Evolutionary conservation across 2,888 invertebrate genomes (phyloP).

Genomic region (Cremastinae sp.): DNA sequence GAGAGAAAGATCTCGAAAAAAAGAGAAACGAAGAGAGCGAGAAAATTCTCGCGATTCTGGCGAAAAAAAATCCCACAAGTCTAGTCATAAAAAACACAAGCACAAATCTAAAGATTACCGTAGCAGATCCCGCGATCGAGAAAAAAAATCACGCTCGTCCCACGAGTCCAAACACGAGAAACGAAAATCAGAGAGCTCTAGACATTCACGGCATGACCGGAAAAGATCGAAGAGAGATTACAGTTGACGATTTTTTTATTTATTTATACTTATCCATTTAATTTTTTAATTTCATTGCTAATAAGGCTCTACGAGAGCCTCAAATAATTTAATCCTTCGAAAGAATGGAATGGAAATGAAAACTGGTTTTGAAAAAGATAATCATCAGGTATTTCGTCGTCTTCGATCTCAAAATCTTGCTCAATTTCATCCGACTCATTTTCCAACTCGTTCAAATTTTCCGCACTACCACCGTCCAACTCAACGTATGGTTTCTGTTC

Average conservation of each 20-base stretch:
- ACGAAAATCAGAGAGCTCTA: constrained; percentile 2
- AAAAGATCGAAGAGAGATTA: constrained; percentile 42
- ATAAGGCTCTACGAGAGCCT: not conserved
- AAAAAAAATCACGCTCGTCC: constrained; percentile 26
- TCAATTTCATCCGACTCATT: not conserved
- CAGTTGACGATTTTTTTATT: constrained; percentile 13
- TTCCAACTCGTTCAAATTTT: not conserved
- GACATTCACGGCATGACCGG: constrained; percentile 35
- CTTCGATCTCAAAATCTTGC: too few species aligned
- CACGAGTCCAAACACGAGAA: constrained; percentile 32
- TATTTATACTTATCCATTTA: not conserved
- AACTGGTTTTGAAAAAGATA: too few species aligned
- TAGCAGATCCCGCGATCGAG: constrained; percentile 30
- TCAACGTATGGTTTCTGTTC: not conserved
- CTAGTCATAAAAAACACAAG: constrained; percentile 48
- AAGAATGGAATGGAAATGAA: too few species aligned
- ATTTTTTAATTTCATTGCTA: not conserved
- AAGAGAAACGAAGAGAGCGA: not conserved
- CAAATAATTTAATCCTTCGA: too few species aligned
- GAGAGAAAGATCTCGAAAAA: not conserved
- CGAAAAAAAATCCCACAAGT: constrained; percentile 38
- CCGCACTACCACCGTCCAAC: not conserved
- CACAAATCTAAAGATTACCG: constrained; percentile 50
- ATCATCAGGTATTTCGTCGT: too few species aligned
- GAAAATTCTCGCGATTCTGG: constrained; percentile 8